These are phyloP conservation scores for Ypsolopha sequella DNA, from an alignment of 2,888 invertebrate species.

Conservation along the genomic window DNA sequence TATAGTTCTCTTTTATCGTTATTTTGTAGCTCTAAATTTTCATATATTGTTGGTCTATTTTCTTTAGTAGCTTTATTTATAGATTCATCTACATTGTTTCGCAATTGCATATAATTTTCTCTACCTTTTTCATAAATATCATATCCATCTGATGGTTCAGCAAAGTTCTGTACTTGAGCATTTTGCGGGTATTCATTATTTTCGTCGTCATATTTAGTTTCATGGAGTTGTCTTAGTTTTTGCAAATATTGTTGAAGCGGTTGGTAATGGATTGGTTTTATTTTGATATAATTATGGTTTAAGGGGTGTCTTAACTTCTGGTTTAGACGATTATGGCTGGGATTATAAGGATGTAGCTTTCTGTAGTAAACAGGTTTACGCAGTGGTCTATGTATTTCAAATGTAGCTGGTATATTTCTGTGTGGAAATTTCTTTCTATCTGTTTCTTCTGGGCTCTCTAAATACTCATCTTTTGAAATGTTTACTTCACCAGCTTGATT, in stretches of 20 bases:
- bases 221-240: slow-evolving; percentile 49
- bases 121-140: slow-evolving; percentile 67
- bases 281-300: slow-evolving; percentile 51
- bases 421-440: slow-evolving; percentile 44
- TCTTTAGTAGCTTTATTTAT: slow-evolving; percentile 38
- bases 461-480: slow-evolving; percentile 42
- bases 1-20: slow-evolving; percentile 14
- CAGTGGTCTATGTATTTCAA: slow-evolving; percentile 50
- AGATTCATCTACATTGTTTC: slow-evolving; percentile 52
- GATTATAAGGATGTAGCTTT: slow-evolving; percentile 20
- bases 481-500: slow-evolving; percentile 39
- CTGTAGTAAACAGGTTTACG: slow-evolving; percentile 49
- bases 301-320: slow-evolving; percentile 52
- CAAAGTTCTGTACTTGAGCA: slow-evolving; percentile 25
- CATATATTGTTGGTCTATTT: slow-evolving; percentile 29
- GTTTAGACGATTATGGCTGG: slow-evolving; percentile 40
- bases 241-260: slow-evolving; percentile 52
- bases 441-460: slow-evolving; percentile 43
- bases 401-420: slow-evolving; percentile 38
- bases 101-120: slow-evolving; percentile 41
- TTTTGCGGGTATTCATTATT: slow-evolving; percentile 61
- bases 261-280: slow-evolving; percentile 50
- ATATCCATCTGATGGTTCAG: slow-evolving; percentile 58
- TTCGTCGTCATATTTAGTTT: slow-evolving; percentile 53
- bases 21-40: slow-evolving; percentile 41